Conservation (phyloP, 2,888 invertebrate species). For the Xylota segnis region DNA sequence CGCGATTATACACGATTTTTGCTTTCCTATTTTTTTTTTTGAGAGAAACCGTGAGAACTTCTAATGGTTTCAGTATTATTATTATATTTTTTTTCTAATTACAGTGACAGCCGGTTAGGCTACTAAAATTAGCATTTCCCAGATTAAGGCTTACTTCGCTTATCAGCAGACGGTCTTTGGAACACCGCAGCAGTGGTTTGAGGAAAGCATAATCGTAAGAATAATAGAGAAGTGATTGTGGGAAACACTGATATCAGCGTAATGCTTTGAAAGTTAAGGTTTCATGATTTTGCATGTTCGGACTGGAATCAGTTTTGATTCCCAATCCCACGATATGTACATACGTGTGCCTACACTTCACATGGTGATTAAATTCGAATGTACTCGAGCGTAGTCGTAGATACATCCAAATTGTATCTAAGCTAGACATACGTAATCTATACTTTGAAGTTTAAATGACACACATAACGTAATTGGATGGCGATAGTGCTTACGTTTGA, state of each 20-base stretch:
- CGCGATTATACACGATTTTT: neutral
- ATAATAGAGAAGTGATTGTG: constrained; percentile 43
- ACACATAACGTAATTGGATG: neutral
- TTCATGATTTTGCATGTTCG: constrained; percentile 38
- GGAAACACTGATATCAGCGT: constrained; percentile 60
- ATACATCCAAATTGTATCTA: neutral
- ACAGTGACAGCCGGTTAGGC: constrained; percentile 33
- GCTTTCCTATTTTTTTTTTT: too few species aligned
- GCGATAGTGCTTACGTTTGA: neutral
- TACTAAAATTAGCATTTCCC: constrained; percentile 50
- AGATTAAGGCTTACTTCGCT: constrained; percentile 52
- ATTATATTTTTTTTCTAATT: constrained; percentile 31
- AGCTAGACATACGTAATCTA: neutral
- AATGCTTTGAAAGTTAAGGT: constrained; percentile 15
- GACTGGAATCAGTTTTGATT: constrained; percentile 25
- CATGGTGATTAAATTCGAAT: neutral
- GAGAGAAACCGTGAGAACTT: constrained; percentile 56
- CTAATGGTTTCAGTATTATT: constrained; percentile 41
- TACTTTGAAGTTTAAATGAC: neutral
- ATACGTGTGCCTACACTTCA: neutral
- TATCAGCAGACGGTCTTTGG: constrained; percentile 58
- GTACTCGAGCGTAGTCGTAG: too few species aligned
- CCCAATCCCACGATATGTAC: constrained; percentile 28
- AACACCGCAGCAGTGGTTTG: constrained; percentile 53
- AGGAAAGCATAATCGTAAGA: constrained; percentile 23